Evolutionary conservation across 2,888 invertebrate genomes (phyloP).

Genomic region (Gnatocerus cornutus): DNA sequence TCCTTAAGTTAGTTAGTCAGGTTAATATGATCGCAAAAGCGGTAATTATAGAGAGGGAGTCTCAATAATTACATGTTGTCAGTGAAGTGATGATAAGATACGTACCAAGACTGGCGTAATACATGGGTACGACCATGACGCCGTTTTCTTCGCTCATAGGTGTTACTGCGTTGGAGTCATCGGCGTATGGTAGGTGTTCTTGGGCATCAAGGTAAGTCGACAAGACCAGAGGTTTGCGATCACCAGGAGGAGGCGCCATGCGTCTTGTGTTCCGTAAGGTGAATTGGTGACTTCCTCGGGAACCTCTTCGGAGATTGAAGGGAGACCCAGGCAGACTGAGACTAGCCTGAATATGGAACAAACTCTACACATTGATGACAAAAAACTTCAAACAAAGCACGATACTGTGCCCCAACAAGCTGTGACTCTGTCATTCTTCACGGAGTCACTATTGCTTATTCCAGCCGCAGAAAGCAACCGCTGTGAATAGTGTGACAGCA

Average conservation of each 20-base stretch:
- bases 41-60: constrained; percentile 28
- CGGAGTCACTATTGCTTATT: constrained; percentile 10
- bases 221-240: constrained; percentile 93
- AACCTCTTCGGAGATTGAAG: constrained; percentile 93
- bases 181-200: constrained; percentile 96
- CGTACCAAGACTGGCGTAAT: constrained; percentile 87
- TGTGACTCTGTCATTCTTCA: constrained; percentile 16
- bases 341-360: constrained; percentile 85
- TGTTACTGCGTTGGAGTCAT: constrained; percentile 97
- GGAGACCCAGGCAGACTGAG: constrained; percentile 97
- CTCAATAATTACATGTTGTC: constrained; percentile 25
- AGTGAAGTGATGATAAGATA: constrained; percentile 45
- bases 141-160: constrained; percentile 99
- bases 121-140: constrained; percentile 93
- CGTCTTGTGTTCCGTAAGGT: constrained; percentile 88
- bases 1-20: constrained; percentile 70
- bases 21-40: constrained; percentile 41
- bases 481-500: constrained; percentile 28
- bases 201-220: constrained; percentile 96
- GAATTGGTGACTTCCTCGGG: constrained; percentile 94
- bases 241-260: constrained; percentile 86
- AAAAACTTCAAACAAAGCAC: constrained; percentile 44
- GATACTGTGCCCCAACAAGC: constrained; percentile 54
- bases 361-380: constrained; percentile 67
- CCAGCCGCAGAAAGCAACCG: constrained; percentile 17